Evolutionary conservation across 2,888 invertebrate genomes (phyloP), one percentile per base, ranked within the genome.

Genomic region (Ormyrus pomaceus): DNA sequence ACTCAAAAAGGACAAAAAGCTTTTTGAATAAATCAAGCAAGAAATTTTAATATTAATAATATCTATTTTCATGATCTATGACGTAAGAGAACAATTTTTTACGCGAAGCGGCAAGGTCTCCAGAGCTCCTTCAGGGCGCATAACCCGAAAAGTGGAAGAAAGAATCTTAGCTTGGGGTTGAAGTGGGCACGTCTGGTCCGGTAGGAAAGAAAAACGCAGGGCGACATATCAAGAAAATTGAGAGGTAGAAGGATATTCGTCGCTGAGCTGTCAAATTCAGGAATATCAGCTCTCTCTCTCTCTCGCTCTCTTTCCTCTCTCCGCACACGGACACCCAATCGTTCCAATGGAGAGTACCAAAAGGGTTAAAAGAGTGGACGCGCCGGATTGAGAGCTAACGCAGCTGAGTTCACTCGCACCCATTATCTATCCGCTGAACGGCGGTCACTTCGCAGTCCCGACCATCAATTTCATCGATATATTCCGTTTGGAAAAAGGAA

Each of bases 211-310:
- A 56, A 11, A 53, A 56, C 56, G 53, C 11, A 53, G 53, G 9
- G n/a, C 56, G 56, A 6, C n/a, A 6, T 56, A 13, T 56, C 56
- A 56, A 56, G 56, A 11, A 13, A 56, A n/a, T 34, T 34, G 66
- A 10, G 58, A 55, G 13, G 19, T 45, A 70, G 58, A 34, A 19
- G 69, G 71, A 72, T 72, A 72, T 72, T 61, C 72, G 62, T 72
- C 72, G 46, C 46, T 9, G 13, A 62, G 72, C 72, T 72, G 62
- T 62, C 72, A 72, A 72, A 61, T 72, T 72, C 72, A 72, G 72
- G 62, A 34, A 34, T 34, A 34, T 34, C 34, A 34, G 34, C 71
- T 53, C 8, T 53, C 11, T 34, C 62, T 61, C 34, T 34, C 34
- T 34, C 3, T 34, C 4, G 7, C 46, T 6, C 71, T 62, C 8